Conservation (phyloP, 2,797 vertebrate species). For the Rhinichthys osculus region DNA sequence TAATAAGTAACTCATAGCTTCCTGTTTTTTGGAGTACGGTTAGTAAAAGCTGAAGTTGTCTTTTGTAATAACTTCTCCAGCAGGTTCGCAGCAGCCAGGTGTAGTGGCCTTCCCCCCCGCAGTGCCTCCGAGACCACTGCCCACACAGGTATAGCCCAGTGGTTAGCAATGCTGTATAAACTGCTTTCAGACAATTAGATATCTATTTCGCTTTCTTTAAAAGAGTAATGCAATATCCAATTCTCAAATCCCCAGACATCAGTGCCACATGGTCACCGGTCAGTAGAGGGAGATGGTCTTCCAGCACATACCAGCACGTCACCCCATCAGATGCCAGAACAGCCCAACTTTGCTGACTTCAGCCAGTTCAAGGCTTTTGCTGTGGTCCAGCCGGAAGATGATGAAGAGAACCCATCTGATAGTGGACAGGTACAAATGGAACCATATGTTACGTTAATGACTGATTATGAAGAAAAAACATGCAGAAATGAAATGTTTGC, state of each 20-base stretch:
- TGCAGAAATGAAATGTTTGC: background rate
- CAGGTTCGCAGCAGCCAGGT: slow-evolving; percentile 86
- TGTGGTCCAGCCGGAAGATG: slow-evolving; percentile 85
- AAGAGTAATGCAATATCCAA: background rate
- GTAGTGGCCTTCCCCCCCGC: slow-evolving; percentile 91
- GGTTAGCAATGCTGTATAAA: background rate
- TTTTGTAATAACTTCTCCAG: slow-evolving; percentile 20
- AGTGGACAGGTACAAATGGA: slow-evolving; percentile 69
- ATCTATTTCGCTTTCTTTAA: background rate
- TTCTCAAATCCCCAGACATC: slow-evolving; percentile 76
- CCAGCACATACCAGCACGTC: slow-evolving; percentile 87
- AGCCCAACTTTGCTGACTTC: slow-evolving; percentile 99
- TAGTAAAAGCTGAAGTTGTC: background rate
- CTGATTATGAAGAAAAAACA: background rate
- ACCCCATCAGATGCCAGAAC: slow-evolving; percentile 96
- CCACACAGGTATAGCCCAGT: slow-evolving; percentile 85
- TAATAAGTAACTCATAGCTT: background rate
- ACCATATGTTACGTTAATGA: background rate
- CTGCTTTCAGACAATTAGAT: background rate
- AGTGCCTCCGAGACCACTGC: slow-evolving; percentile 95
- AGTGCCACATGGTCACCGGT: slow-evolving; percentile 84
- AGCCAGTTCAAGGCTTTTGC: slow-evolving; percentile 96
- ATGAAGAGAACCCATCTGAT: slow-evolving; percentile 87
- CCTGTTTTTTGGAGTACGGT: background rate
- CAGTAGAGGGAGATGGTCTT: slow-evolving; percentile 85